Conservation (phyloP, 2,113 vertebrate species). For the Canis aureus region DNA sequence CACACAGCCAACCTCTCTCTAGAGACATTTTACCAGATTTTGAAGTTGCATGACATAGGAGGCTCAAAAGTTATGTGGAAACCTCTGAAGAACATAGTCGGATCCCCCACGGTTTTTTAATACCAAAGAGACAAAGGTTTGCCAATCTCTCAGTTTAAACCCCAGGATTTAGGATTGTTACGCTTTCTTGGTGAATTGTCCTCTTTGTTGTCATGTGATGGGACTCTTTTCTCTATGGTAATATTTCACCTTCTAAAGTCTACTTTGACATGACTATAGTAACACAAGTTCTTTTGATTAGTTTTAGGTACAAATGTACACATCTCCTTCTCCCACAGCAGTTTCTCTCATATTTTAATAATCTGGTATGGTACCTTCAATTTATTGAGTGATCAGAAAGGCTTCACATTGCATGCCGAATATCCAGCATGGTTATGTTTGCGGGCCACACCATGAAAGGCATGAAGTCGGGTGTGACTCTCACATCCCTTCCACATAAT, state of each 20-base stretch:
- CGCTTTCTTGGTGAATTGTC: not conserved
- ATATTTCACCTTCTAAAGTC: not conserved
- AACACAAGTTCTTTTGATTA: not conserved
- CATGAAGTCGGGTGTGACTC: not conserved
- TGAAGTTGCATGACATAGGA: not conserved
- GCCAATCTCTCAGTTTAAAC: not conserved
- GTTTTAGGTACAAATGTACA: not conserved
- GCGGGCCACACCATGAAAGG: not conserved
- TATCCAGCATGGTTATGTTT: not conserved
- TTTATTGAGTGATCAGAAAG: not conserved
- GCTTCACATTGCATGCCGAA: not conserved
- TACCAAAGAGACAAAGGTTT: not conserved
- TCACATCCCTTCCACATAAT: not conserved
- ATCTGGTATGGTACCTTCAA: not conserved
- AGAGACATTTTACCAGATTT: too few species aligned
- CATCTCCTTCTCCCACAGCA: not conserved
- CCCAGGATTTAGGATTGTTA: not conserved
- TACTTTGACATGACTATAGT: not conserved
- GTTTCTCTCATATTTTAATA: not conserved
- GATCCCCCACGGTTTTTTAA: not conserved
- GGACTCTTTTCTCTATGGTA: not conserved
- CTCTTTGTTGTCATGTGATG: not conserved
- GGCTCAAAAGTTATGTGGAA: not conserved
- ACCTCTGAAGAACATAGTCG: not conserved
- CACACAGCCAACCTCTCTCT: not conserved